A percentile compares a stretch with the other conserved stretches of the same genome.
Evolutionary conservation across 1,140 invertebrate species (phyloP).

Genomic region (Pantala flavescens): DNA sequence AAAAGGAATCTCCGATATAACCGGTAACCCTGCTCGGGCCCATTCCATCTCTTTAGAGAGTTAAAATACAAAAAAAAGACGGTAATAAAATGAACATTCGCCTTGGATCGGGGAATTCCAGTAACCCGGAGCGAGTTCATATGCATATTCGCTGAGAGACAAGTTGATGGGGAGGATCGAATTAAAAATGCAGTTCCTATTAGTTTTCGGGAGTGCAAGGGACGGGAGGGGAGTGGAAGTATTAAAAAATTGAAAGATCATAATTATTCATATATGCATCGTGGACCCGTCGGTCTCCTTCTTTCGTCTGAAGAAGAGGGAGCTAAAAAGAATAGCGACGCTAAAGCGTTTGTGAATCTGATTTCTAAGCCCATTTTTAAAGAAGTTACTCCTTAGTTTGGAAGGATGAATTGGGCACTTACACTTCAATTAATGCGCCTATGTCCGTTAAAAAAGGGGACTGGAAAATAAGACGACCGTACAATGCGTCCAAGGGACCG

Average conservation of each 20-base stretch:
- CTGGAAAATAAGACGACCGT: no score
- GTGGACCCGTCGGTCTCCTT: neutral
- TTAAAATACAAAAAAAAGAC: neutral
- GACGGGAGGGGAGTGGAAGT: neutral
- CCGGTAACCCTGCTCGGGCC: neutral
- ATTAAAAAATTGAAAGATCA: neutral
- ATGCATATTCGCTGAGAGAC: neutral
- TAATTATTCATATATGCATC: constrained; percentile 11
- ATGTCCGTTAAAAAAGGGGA: no score
- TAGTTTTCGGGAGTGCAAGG: neutral
- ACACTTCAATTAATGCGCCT: no score
- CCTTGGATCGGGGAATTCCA: neutral
- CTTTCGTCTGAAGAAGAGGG: neutral
- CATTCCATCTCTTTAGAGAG: neutral
- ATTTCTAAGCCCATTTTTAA: neutral
- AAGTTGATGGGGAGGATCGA: neutral
- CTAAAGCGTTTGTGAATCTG: neutral
- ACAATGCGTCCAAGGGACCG: no score
- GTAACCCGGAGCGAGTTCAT: neutral
- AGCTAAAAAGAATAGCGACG: neutral
- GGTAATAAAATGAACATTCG: neutral
- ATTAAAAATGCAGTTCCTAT: constrained; percentile 6
- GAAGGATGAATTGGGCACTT: no score
- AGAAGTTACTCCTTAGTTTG: no score
- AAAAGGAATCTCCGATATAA: neutral